These are phyloP conservation scores for Lepidocyrtoides sp. DNA, from an alignment of 2,888 invertebrate genomes.

Conservation along the genomic window DNA sequence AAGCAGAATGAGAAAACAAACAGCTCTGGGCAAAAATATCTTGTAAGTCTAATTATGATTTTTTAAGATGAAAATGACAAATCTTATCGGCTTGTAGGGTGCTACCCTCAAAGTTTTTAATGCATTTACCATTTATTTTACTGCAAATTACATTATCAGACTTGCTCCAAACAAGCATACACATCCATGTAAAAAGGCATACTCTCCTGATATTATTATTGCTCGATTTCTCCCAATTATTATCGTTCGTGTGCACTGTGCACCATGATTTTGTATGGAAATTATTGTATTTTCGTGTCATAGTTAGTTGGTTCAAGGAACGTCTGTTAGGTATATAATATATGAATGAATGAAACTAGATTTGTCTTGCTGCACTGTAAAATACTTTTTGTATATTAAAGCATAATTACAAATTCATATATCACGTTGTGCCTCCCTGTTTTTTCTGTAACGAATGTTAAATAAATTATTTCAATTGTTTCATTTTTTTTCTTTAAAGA, in stretches of 20 bases:
- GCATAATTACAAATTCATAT: slow-evolving; percentile 16
- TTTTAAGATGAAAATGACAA: background rate
- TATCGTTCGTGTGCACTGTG: slow-evolving; percentile 1
- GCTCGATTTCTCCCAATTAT: slow-evolving; percentile 55
- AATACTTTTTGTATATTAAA: slow-evolving; percentile 1
- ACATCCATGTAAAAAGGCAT: no score
- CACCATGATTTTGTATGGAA: background rate
- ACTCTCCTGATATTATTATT: no score
- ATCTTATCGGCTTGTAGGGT: no score
- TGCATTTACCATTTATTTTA: no score
- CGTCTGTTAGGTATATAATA: background rate
- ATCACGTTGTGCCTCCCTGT: slow-evolving; percentile 28
- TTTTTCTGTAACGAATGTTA: slow-evolving; percentile 7
- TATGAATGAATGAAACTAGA: slow-evolving; percentile 39
- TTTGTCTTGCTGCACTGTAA: background rate
- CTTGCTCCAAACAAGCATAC: no score
- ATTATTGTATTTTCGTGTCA: slow-evolving; percentile 11
- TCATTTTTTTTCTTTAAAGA: background rate
- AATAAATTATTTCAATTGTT: no score
- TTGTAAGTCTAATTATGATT: no score
- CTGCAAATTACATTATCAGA: no score
- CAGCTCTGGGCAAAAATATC: slow-evolving; percentile 18
- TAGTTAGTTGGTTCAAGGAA: background rate
- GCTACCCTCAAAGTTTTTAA: no score
- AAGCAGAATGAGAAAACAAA: background rate